These are phyloP conservation scores for Pagrus major DNA, from an alignment of 2,113 vertebrate genomes.

Conservation along the genomic window DNA sequence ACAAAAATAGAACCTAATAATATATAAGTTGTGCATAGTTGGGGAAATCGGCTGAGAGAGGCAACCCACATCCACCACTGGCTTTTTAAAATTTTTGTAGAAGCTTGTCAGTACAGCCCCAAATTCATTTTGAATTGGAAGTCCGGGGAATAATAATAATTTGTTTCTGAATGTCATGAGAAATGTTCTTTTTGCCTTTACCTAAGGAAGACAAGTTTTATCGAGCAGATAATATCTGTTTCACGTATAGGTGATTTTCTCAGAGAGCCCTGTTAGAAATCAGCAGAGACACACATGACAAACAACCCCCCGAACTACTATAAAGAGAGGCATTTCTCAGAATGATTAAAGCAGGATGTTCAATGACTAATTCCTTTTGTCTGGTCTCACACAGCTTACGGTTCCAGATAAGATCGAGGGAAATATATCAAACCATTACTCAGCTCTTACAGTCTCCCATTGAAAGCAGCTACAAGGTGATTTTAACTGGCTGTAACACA, in stretches of 20 bases:
- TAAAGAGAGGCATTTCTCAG: conserved; percentile 50
- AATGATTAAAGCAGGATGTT: conserved; percentile 55
- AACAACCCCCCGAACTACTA: conserved; percentile 42
- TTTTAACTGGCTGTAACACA: too few relatives aligned
- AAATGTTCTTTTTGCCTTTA: not conserved
- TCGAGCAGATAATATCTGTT: not conserved
- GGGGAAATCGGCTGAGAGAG: not conserved
- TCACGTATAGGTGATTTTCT: conserved; percentile 6
- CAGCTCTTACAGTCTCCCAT: conserved; percentile 26
- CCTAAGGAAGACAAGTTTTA: not conserved
- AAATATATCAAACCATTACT: conserved; percentile 62
- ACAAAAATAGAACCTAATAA: not conserved
- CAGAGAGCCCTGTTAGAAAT: conserved; percentile 2
- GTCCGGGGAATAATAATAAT: not conserved
- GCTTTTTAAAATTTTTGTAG: not conserved
- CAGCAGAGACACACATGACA: conserved; percentile 36
- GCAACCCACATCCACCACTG: conserved; percentile 5
- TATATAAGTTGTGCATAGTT: not conserved
- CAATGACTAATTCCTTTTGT: conserved; percentile 40
- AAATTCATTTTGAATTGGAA: not conserved
- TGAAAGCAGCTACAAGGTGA: too few relatives aligned
- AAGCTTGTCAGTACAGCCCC: not conserved
- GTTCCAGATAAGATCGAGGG: conserved; percentile 51
- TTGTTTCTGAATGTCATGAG: not conserved
- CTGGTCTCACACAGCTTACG: conserved; percentile 31